Conservation (phyloP, 2,888 invertebrate species). For the Leptinotarsa tumamoca region DNA sequence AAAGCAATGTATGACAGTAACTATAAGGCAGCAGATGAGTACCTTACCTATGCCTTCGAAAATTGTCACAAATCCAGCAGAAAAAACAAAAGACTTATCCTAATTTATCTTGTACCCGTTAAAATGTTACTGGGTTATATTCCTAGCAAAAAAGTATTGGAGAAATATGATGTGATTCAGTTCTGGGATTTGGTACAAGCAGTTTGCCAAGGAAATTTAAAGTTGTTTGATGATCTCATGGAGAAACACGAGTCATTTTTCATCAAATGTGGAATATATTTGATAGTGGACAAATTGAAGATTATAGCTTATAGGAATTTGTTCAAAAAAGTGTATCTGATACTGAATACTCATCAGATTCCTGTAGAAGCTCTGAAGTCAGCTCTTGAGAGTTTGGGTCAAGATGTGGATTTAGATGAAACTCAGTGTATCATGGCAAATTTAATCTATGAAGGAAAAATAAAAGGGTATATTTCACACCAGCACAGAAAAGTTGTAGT, state of each 20-base stretch:
- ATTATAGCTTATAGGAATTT: slow-evolving; percentile 95
- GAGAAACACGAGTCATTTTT: slow-evolving; percentile 91
- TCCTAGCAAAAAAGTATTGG: slow-evolving; percentile 84
- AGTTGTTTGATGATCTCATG: slow-evolving; percentile 85
- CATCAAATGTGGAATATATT: slow-evolving; percentile 95
- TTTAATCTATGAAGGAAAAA: slow-evolving; percentile 95
- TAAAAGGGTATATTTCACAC: slow-evolving; percentile 98
- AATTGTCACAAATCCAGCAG: slow-evolving; percentile 84
- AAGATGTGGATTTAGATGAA: slow-evolving; percentile 93
- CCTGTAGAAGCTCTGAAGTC: slow-evolving; percentile 86
- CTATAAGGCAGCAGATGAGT: slow-evolving; percentile 92
- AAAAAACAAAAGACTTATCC: slow-evolving; percentile 90
- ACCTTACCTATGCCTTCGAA: slow-evolving; percentile 91
- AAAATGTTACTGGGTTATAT: slow-evolving; percentile 97
- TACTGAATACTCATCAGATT: slow-evolving; percentile 86
- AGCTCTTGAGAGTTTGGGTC: slow-evolving; percentile 84
- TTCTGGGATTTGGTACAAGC: slow-evolving; percentile 91
- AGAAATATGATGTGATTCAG: slow-evolving; percentile 90
- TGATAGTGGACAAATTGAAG: slow-evolving; percentile 96
- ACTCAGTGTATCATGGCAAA: slow-evolving; percentile 97
- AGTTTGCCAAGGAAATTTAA: slow-evolving; percentile 90
- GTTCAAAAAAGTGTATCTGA: slow-evolving; percentile 90
- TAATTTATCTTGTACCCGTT: slow-evolving; percentile 95
- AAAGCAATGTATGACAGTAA: slow-evolving; percentile 99
- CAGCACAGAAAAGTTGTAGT: slow-evolving; percentile 97